Evolutionary conservation across 2,797 vertebrate species (phyloP).

Genomic region (Lemur catta): DNA sequence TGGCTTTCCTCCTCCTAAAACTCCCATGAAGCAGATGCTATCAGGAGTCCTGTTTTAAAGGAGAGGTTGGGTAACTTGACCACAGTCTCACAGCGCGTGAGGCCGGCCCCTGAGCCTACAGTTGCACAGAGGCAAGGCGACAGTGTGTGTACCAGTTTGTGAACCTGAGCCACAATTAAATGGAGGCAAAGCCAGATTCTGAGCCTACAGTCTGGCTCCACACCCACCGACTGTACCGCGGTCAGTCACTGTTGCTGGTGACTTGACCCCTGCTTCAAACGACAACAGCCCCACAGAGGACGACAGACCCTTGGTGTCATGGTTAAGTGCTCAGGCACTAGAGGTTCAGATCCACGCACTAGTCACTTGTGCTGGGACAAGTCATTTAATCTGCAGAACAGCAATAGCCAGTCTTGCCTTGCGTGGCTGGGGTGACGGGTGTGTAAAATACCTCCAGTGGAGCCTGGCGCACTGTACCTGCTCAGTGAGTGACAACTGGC

Average conservation of each 20-base stretch:
- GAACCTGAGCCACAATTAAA: background rate
- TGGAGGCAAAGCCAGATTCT: background rate
- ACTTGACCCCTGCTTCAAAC: background rate
- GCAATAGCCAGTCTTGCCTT: background rate
- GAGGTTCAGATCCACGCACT: background rate
- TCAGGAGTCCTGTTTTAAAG: background rate
- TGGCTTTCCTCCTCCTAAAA: background rate
- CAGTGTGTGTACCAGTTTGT: fast-evolving
- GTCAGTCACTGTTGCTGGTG: background rate
- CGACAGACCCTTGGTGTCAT: background rate
- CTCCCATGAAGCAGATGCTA: background rate
- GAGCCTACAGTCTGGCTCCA: no score
- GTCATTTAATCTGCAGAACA: background rate
- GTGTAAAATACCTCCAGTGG: background rate
- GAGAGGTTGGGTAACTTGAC: background rate
- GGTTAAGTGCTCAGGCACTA: background rate
- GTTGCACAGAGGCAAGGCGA: background rate
- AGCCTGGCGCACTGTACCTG: background rate
- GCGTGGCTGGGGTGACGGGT: background rate
- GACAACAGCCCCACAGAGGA: background rate
- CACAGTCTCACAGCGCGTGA: fast-evolving
- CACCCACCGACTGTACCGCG: background rate
- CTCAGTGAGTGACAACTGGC: background rate
- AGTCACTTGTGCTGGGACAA: background rate
- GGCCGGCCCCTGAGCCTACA: background rate